A percentile compares a stretch with the other conserved stretches of the same genome.
Evolutionary conservation across 2,797 vertebrate species (phyloP).

Genomic region (Hylomyscus alleni): DNA sequence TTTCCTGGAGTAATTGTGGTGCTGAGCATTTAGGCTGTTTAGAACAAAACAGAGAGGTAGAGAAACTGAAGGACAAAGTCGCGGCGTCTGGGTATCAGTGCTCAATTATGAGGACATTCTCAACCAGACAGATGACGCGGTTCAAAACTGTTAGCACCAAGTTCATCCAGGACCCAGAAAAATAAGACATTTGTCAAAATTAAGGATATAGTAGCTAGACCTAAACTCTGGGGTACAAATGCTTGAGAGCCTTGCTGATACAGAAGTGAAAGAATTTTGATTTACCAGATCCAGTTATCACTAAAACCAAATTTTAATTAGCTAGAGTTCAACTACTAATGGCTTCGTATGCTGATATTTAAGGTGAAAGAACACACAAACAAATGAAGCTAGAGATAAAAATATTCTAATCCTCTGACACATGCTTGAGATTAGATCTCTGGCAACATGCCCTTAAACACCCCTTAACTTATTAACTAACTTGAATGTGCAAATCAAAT

Average conservation of each 20-base stretch:
- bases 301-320: constrained; percentile 13
- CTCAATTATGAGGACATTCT: not conserved
- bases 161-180: not conserved
- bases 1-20: not conserved
- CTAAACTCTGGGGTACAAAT: not conserved
- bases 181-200: not conserved
- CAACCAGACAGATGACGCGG: constrained; percentile 11
- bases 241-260: constrained; percentile 5
- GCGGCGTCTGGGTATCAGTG: not conserved
- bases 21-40: not conserved
- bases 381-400: not conserved
- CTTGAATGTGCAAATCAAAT: not conserved
- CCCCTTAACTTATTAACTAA: not conserved
- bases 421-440: not conserved
- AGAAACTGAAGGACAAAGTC: constrained; percentile 24
- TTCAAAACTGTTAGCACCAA: constrained; percentile 42
- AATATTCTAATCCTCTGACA: not conserved
- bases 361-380: not conserved
- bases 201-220: not conserved
- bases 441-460: not conserved
- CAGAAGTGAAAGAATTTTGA: not conserved
- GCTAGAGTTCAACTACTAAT: not conserved
- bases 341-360: not conserved
- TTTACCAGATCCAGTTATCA: not conserved
- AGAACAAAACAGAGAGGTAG: not conserved